Evolutionary conservation across 2,888 invertebrate species (phyloP), one percentile per base, ranked within the genome.

Genomic region (Camponotus fellah): DNA sequence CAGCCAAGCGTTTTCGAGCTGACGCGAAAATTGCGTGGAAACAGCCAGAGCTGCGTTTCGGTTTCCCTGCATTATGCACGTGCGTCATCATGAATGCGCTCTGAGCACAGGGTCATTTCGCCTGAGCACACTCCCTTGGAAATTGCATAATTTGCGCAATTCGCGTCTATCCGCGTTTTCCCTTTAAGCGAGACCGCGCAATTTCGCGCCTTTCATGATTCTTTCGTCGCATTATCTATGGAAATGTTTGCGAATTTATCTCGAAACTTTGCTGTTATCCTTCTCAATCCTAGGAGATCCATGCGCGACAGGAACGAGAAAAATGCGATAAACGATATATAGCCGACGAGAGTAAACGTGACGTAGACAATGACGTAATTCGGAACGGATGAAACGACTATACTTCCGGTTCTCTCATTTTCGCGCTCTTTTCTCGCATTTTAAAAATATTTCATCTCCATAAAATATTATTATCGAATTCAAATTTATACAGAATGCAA

Each of bases 1-100:
- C 79, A 49, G 40, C 8, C 8, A 79, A 43, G 21, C 26, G 79
- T 69, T 79, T 79, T 26, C 79, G 60, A n/a, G 69, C 69, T 34
- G 46, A 21, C 17, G 69, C 46, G 12, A 69, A 37, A 26, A 79
- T 60, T 21, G 69, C 69, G 4, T 34, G 46, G 69, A 79, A 79
- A 49, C 79, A 79, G 21, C 60, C 60, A 8, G 3, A 4, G n/a
- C 56, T 34, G 69, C 1, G 21, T 60, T 60, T 69, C 60, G 60
- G 43, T 60, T 60, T 69, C 34, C 69, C 34, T 58, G 26, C 26
- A 46, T 60, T 60, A 49, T 37, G 17, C 46, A 79, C 26, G 40
- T 46, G 60, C 69, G 46, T 68, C 77, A 69, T 79, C 58, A 49
- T 4, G 43, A 79, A 68, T 68, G 58, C 68, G 3, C 58, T 79